Evolutionary conservation across 1,140 invertebrate species (phyloP).

Genomic region (Bombyx mandarina): DNA sequence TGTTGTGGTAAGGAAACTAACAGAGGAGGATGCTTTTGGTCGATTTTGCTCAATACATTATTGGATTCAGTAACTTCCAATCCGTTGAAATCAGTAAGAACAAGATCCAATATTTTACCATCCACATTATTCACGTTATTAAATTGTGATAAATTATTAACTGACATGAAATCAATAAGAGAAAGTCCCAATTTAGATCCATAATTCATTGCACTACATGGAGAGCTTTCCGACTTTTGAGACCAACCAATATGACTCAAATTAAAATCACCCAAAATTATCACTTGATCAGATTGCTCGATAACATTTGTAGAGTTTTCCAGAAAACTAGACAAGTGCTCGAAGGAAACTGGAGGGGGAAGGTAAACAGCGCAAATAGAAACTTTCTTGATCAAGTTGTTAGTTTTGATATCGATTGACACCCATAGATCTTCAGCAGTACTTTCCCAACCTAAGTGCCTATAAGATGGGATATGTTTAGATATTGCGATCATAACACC

Average conservation of each 20-base stretch:
- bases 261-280: slow-evolving; percentile 13
- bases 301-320: neutral
- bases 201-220: slow-evolving; percentile 1
- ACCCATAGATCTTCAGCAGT: slow-evolving; percentile 10
- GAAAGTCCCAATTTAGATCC: slow-evolving; percentile 1
- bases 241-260: slow-evolving; percentile 7
- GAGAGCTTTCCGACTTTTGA: no score
- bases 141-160: slow-evolving; percentile 16
- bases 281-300: neutral
- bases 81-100: slow-evolving; percentile 5
- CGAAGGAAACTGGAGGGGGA: slow-evolving; percentile 6
- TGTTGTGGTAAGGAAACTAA: neutral
- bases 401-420: neutral
- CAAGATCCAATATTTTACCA: slow-evolving; percentile 9
- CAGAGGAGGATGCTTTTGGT: slow-evolving; percentile 3
- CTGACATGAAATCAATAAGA: slow-evolving; percentile 18
- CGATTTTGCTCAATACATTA: neutral
- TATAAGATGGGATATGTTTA: slow-evolving; percentile 4
- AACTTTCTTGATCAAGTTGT: slow-evolving; percentile 2
- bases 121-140: slow-evolving; percentile 12
- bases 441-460: slow-evolving; percentile 6
- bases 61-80: neutral
- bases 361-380: slow-evolving; percentile 8
- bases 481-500: slow-evolving; percentile 24
- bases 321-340: slow-evolving; percentile 3